Conservation (phyloP, 2,888 invertebrate species). For the Lochmaea crataegi region DNA sequence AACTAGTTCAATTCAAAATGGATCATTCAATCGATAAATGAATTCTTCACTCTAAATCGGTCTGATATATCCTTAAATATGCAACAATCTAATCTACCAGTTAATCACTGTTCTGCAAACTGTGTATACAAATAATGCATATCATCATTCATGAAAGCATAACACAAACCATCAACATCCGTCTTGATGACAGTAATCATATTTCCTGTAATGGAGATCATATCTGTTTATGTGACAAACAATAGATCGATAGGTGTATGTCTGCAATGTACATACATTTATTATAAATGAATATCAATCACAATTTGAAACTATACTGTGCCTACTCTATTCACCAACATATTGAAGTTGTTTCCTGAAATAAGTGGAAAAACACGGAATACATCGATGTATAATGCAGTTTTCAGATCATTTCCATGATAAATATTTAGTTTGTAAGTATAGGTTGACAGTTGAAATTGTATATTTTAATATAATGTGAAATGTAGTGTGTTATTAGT, state of each 20-base stretch:
- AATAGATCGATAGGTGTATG: not conserved
- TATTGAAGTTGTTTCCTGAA: not conserved
- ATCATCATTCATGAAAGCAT: constrained; percentile 24
- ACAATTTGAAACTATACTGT: not conserved
- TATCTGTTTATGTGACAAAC: constrained; percentile 20
- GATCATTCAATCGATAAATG: not conserved
- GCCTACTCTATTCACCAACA: not conserved
- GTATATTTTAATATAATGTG: too few species aligned
- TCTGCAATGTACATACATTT: not conserved
- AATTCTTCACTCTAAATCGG: not conserved
- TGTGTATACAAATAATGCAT: constrained; percentile 19
- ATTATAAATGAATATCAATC: constrained; percentile 1
- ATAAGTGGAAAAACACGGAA: too few species aligned
- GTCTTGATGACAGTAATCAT: constrained; percentile 33
- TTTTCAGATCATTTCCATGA: too few species aligned
- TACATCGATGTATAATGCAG: too few species aligned
- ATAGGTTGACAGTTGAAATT: too few species aligned
- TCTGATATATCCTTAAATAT: not conserved
- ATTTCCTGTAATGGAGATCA: constrained; percentile 27
- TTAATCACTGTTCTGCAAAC: constrained; percentile 16
- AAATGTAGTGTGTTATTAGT: too few species aligned
- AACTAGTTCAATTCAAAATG: too few species aligned
- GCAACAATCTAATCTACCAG: constrained; percentile 23
- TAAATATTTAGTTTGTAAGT: too few species aligned
- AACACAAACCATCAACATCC: constrained; percentile 29